Percentiles rank a stretch among this genome's conserved stretches.
These are phyloP conservation scores for Podarcis siculus DNA, from an alignment of 2,797 vertebrate genomes.

Conservation along the genomic window DNA sequence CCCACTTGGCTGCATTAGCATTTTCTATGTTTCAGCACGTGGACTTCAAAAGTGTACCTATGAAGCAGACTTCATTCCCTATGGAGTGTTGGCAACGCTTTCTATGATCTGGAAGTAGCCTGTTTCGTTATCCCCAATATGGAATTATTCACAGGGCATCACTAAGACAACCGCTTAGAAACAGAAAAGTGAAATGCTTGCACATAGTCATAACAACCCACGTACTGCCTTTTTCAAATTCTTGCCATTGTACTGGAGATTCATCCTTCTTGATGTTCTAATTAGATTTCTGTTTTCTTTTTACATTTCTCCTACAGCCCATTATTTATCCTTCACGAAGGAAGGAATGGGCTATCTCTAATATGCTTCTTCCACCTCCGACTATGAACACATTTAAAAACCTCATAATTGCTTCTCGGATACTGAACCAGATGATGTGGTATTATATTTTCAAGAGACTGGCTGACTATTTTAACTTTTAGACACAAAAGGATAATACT, in stretches of 20 bases:
- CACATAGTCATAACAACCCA: background rate
- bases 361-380: background rate
- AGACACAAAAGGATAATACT: background rate
- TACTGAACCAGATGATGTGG: background rate
- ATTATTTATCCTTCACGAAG: conserved; percentile 10
- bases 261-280: background rate
- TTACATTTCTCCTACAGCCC: background rate
- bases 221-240: background rate
- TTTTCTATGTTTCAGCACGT: background rate
- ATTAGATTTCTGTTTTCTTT: background rate
- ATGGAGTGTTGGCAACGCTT: background rate
- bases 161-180: background rate
- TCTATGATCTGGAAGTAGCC: background rate
- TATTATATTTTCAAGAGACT: background rate
- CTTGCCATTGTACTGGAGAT: background rate
- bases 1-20: background rate
- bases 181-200: background rate
- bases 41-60: background rate
- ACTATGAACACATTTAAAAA: background rate
- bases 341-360: background rate
- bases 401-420: conserved; percentile 5
- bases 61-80: background rate
- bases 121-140: conserved; percentile 1
- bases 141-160: background rate
- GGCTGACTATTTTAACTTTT: conserved; percentile 12